phyloP scores from a whole-genome alignment of 1,140 invertebrate genomes.

The Chionoecetes opilio region DNA sequence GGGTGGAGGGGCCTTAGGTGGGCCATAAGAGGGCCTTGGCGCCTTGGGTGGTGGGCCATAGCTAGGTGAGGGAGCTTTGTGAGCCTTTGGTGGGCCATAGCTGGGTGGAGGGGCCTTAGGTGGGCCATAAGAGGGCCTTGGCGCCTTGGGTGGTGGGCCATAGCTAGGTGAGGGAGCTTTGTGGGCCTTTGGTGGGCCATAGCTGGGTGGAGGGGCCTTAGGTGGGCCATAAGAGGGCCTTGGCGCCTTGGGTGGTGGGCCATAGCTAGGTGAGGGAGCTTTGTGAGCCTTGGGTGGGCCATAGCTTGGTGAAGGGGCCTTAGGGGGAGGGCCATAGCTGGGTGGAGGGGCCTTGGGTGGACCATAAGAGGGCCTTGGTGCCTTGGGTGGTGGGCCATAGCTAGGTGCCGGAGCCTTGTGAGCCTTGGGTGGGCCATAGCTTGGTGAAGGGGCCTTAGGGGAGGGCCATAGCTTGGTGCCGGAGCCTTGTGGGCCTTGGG shows the following conservation, averaged over 20 bases:
- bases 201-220: slow-evolving; percentile 59
- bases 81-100: slow-evolving; percentile 81
- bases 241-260: slow-evolving; percentile 77
- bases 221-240: slow-evolving; percentile 77
- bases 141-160: slow-evolving; percentile 76
- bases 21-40: slow-evolving; percentile 54
- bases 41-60: slow-evolving; percentile 78
- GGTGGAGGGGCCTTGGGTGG: slow-evolving; percentile 76
- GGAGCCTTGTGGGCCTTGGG: slow-evolving; percentile 73
- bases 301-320: slow-evolving; percentile 73
- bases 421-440: slow-evolving; percentile 65
- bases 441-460: slow-evolving; percentile 71
- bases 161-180: slow-evolving; percentile 73
- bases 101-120: slow-evolving; percentile 75
- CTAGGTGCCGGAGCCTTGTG: slow-evolving; percentile 72
- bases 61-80: slow-evolving; percentile 57
- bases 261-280: slow-evolving; percentile 69
- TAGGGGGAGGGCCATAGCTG: slow-evolving; percentile 72
- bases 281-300: slow-evolving; percentile 68
- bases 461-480: slow-evolving; percentile 69
- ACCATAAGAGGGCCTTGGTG: slow-evolving; percentile 75
- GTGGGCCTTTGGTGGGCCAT: slow-evolving; percentile 69
- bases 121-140: slow-evolving; percentile 74
- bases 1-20: slow-evolving; percentile 72
- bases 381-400: slow-evolving; percentile 78